Conservation (phyloP, 2,113 vertebrate genomes). For the Cichladusa arquata region DNA sequence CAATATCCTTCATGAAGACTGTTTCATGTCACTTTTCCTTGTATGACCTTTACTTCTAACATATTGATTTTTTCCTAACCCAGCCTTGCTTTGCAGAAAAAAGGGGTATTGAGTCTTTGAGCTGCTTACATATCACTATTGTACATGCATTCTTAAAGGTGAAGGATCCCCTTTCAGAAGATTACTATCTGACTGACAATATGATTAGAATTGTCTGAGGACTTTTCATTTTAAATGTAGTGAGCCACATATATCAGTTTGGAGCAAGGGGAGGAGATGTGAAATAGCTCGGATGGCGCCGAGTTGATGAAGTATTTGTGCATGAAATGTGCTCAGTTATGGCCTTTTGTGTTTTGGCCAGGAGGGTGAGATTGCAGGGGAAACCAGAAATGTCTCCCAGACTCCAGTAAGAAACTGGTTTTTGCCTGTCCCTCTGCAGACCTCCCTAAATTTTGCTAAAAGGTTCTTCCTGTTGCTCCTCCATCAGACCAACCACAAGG, state of each 20-base stretch:
- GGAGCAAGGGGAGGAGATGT: slow-evolving; percentile 35
- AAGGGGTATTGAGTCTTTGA: slow-evolving; percentile 79
- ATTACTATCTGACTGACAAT: slow-evolving; percentile 73
- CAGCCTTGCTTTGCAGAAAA: slow-evolving; percentile 81
- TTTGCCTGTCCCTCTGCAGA: neutral
- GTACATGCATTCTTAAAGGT: slow-evolving; percentile 76
- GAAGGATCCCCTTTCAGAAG: slow-evolving; percentile 75
- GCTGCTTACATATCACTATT: slow-evolving; percentile 79
- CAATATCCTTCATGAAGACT: slow-evolving; percentile 79
- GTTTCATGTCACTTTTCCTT: slow-evolving; percentile 81
- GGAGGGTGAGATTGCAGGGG: neutral
- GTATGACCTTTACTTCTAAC: slow-evolving; percentile 81
- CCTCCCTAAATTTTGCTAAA: neutral
- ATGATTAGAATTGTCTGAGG: slow-evolving; percentile 75
- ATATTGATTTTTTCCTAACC: slow-evolving; percentile 83
- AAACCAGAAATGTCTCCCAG: neutral
- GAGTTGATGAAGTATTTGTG: slow-evolving; percentile 37
- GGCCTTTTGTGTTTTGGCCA: neutral
- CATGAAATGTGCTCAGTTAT: slow-evolving; percentile 16
- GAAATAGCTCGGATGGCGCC: neutral
- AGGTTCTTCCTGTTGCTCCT: neutral
- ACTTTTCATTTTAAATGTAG: slow-evolving; percentile 72
- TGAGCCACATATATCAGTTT: slow-evolving; percentile 39
- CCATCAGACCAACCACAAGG: neutral
- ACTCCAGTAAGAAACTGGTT: neutral